Percentiles rank a stretch among this genome's conserved stretches.
phyloP scores from a whole-genome alignment of 1,140 invertebrate genomes.

The Leptinotarsa lineolata region DNA sequence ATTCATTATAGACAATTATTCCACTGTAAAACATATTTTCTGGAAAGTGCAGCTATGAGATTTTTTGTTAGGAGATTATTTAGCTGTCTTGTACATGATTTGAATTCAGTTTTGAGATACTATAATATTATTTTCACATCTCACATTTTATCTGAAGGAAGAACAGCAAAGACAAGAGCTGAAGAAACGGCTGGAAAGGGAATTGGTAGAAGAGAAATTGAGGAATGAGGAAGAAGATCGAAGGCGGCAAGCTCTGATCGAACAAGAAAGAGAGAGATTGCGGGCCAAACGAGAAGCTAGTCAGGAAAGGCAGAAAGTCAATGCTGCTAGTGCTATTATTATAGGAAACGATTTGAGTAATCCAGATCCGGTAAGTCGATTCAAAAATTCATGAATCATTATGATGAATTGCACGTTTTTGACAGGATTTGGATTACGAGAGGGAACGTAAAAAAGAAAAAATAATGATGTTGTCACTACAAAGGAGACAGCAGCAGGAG shows the following conservation, averaged over 20 bases:
- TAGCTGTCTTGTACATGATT: not conserved
- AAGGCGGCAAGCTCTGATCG: slow-evolving; percentile 54
- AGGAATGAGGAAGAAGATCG: slow-evolving; percentile 55
- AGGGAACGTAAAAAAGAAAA: slow-evolving; percentile 90
- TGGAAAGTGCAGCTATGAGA: too few species aligned
- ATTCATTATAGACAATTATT: too few species aligned
- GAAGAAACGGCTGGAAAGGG: slow-evolving; percentile 39
- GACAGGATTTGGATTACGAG: slow-evolving; percentile 79
- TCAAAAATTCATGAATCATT: not conserved
- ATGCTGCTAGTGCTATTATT: slow-evolving; percentile 65
- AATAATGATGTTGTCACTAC: slow-evolving; percentile 83
- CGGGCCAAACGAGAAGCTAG: slow-evolving; percentile 58
- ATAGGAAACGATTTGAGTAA: slow-evolving; percentile 70
- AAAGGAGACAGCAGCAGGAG: slow-evolving; percentile 86
- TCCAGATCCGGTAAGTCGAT: slow-evolving; percentile 69
- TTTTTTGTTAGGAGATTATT: too few species aligned
- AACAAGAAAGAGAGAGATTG: slow-evolving; percentile 56
- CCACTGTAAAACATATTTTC: too few species aligned
- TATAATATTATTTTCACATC: not conserved
- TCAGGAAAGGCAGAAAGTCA: slow-evolving; percentile 58
- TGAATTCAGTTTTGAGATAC: not conserved
- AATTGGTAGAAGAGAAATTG: slow-evolving; percentile 54
- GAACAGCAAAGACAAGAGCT: slow-evolving; percentile 38
- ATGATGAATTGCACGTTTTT: slow-evolving; percentile 26
- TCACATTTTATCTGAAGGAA: slow-evolving; percentile 10